Evolutionary conservation across 2,888 invertebrate genomes (phyloP).

Genomic region (Meliscaeva auricollis): DNA sequence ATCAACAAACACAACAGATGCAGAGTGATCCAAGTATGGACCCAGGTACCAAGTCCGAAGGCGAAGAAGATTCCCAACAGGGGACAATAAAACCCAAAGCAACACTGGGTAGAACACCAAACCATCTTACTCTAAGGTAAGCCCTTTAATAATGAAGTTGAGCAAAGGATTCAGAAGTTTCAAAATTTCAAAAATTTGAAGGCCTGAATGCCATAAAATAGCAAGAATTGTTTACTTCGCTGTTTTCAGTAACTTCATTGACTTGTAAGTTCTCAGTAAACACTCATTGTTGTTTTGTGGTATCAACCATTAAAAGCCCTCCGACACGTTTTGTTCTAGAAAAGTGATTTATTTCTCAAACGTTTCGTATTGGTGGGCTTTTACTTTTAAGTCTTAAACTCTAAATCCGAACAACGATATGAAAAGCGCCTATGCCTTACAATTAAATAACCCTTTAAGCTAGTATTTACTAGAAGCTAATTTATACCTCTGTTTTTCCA

Average conservation of each 20-base stretch:
- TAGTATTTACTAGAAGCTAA: constrained; percentile 12
- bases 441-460: not conserved
- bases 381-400: not conserved
- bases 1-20: constrained; percentile 82
- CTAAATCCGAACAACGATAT: too few relatives aligned
- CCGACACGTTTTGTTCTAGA: not conserved
- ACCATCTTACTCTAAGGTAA: constrained; percentile 94
- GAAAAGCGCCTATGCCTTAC: too few relatives aligned
- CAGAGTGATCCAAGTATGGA: constrained; percentile 86
- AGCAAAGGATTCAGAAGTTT: too few relatives aligned
- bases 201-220: too few relatives aligned
- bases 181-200: not conserved
- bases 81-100: constrained; percentile 88
- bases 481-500: constrained; percentile 50
- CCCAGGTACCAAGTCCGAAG: constrained; percentile 93
- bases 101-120: constrained; percentile 94
- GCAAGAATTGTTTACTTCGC: too few relatives aligned
- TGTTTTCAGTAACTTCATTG: too few relatives aligned
- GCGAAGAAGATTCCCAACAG: constrained; percentile 92
- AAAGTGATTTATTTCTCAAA: not conserved
- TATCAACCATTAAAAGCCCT: not conserved
- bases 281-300: too few relatives aligned
- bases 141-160: too few relatives aligned
- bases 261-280: too few relatives aligned
- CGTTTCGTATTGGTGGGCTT: not conserved